Percentiles rank a stretch among this genome's conserved stretches.
Conservation (phyloP, 2,113 vertebrate genomes). For the Speoplatyrhinus poulsoni region DNA sequence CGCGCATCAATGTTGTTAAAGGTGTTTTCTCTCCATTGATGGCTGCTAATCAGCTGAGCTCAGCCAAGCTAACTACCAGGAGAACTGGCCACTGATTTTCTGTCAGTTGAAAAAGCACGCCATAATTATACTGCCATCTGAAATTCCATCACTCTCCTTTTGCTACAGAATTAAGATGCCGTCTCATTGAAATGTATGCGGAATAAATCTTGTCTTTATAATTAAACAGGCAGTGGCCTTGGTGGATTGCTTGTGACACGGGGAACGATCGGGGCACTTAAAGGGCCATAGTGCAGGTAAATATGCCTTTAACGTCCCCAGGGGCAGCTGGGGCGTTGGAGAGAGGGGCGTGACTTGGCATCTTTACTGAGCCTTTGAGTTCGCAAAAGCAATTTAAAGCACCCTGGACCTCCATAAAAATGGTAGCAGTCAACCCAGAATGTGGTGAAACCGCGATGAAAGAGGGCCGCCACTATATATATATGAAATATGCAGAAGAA, state of each 20-base stretch:
- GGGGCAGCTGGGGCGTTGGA: slow-evolving; percentile 21
- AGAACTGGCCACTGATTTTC: slow-evolving; percentile 75
- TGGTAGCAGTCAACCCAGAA: slow-evolving; percentile 21
- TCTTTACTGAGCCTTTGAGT: slow-evolving; percentile 40
- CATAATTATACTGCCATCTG: slow-evolving; percentile 76
- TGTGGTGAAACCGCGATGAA: slow-evolving; percentile 17
- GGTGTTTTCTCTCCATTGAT: slow-evolving; percentile 67
- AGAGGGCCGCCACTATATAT: slow-evolving; percentile 2
- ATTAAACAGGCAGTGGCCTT: slow-evolving; percentile 74
- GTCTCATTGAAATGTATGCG: slow-evolving; percentile 73
- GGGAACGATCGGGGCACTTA: slow-evolving; percentile 71
- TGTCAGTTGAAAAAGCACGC: slow-evolving; percentile 69
- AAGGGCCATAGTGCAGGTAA: slow-evolving; percentile 65
- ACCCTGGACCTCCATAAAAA: slow-evolving; percentile 33
- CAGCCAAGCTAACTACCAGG: slow-evolving; percentile 63
- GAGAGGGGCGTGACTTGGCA: slow-evolving; percentile 53
- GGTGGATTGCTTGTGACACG: slow-evolving; percentile 72
- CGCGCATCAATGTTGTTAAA: slow-evolving; percentile 60
- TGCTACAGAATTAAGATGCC: slow-evolving; percentile 62
- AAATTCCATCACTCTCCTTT: slow-evolving; percentile 71
- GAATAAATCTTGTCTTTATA: slow-evolving; percentile 74
- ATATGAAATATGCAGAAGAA: slow-evolving; percentile 15
- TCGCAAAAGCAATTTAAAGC: slow-evolving; percentile 41
- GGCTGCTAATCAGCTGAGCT: slow-evolving; percentile 72
- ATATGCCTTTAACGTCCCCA: slow-evolving; percentile 63